These are phyloP conservation scores for Psittacara wagleri DNA, from an alignment of 2,113 vertebrate genomes.

Conservation along the genomic window DNA sequence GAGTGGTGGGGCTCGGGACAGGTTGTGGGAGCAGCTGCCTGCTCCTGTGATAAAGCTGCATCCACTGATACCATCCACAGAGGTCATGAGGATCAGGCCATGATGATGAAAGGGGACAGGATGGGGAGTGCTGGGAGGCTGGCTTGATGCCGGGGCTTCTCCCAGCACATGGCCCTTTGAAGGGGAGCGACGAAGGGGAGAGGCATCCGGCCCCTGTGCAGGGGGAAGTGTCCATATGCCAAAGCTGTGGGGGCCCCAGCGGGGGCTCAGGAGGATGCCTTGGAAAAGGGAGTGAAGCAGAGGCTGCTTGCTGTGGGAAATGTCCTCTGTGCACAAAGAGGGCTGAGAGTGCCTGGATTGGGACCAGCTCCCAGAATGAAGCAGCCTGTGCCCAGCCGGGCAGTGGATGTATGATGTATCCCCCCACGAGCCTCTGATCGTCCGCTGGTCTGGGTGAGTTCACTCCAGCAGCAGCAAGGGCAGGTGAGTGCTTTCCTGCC, in stretches of 20 bases:
- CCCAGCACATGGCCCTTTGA: neutral
- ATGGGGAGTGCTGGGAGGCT: neutral
- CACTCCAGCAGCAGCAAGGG: neutral
- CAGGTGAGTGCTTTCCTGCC: neutral
- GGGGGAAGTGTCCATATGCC: neutral
- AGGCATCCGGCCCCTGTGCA: neutral
- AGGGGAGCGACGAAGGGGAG: neutral
- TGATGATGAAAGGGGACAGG: neutral
- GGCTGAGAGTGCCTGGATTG: neutral
- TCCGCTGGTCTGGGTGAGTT: neutral
- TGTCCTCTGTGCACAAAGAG: neutral
- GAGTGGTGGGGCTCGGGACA: neutral
- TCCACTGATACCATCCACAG: rapidly evolving
- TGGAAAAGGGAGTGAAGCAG: neutral
- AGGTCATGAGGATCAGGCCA: neutral
- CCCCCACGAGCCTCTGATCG: rapidly evolving
- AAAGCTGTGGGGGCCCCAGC: neutral
- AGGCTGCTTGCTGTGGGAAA: neutral
- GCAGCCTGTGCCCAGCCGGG: rapidly evolving
- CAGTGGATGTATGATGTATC: neutral
- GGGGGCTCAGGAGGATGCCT: neutral
- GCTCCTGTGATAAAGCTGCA: neutral
- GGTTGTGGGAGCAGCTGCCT: neutral
- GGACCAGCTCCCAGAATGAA: neutral
- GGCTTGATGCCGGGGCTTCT: neutral